Conservation (phyloP, 1,140 invertebrate species). For the Drosophila arawakana region DNA sequence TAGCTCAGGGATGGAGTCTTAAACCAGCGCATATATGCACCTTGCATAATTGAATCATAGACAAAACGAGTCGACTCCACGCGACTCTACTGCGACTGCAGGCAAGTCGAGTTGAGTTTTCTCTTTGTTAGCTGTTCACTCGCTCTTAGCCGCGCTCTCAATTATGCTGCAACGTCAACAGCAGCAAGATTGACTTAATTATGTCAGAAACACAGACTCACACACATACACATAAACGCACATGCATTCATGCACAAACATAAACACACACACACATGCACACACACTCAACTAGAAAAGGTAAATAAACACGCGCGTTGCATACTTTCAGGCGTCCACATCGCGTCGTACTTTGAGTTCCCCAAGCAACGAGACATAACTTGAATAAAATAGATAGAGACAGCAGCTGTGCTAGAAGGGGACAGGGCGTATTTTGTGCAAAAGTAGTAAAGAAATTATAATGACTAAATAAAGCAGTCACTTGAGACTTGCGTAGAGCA, state of each 20-base stretch:
- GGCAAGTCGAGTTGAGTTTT: constrained; percentile 4
- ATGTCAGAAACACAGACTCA: constrained; percentile 61
- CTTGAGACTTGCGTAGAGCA: constrained; percentile 60
- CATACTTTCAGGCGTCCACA: constrained; percentile 50
- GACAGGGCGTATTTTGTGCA: not conserved
- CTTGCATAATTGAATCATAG: constrained; percentile 74
- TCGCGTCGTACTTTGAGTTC: constrained; percentile 60
- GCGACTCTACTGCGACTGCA: not conserved
- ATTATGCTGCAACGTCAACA: constrained; percentile 78
- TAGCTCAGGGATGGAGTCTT: constrained; percentile 12
- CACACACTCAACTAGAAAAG: constrained; percentile 47
- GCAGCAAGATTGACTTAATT: constrained; percentile 77
- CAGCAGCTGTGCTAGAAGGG: not conserved
- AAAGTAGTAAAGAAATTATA: constrained; percentile 61
- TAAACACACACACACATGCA: constrained; percentile 11
- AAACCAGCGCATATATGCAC: constrained; percentile 47
- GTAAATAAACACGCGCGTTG: constrained; percentile 69
- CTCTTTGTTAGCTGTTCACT: constrained; percentile 33
- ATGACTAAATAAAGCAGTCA: constrained; percentile 79
- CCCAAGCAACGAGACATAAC: constrained; percentile 50
- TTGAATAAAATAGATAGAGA: constrained; percentile 22
- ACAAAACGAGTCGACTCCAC: constrained; percentile 39
- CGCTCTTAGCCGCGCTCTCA: constrained; percentile 64
- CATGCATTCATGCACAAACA: constrained; percentile 23
- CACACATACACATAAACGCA: constrained; percentile 11